A percentile compares a stretch with the other conserved stretches of the same genome.
These are phyloP conservation scores for Ectobius pallidus DNA, from an alignment of 2,888 invertebrate species.

Conservation along the genomic window DNA sequence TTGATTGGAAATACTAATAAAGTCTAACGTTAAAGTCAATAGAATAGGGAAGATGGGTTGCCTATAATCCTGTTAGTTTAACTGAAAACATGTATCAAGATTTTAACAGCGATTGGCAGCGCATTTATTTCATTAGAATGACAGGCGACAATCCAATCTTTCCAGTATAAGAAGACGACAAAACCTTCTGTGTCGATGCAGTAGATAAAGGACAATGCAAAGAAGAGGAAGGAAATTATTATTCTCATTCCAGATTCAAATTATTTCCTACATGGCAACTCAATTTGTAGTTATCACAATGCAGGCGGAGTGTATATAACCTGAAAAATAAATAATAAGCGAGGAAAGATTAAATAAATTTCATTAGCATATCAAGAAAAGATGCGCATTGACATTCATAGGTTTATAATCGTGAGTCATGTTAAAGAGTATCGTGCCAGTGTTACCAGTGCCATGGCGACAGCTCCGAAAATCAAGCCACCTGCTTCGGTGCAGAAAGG, in stretches of 20 bases:
- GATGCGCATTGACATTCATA: slow-evolving; percentile 28
- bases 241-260: slow-evolving; percentile 13
- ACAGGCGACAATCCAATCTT: too few species aligned
- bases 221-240: neutral
- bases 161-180: too few species aligned
- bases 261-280: slow-evolving; percentile 13
- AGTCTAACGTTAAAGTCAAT: too few species aligned
- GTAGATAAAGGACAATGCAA: too few species aligned
- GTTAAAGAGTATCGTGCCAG: slow-evolving; percentile 6
- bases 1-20: too few species aligned
- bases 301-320: slow-evolving; percentile 23
- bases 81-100: too few species aligned
- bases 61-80: too few species aligned
- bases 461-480: neutral
- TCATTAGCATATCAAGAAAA: slow-evolving; percentile 27
- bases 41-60: too few species aligned
- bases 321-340: neutral
- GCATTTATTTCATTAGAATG: too few species aligned
- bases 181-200: too few species aligned
- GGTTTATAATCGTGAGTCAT: neutral
- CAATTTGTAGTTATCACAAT: neutral
- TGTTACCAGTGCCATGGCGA: neutral
- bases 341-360: slow-evolving; percentile 13
- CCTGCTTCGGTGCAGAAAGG: too few species aligned
- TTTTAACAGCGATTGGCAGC: too few species aligned